A percentile compares a stretch with the other conserved stretches of the same genome.
Conservation (phyloP, 2,797 vertebrate species). For the Halcyon chelicuti region DNA sequence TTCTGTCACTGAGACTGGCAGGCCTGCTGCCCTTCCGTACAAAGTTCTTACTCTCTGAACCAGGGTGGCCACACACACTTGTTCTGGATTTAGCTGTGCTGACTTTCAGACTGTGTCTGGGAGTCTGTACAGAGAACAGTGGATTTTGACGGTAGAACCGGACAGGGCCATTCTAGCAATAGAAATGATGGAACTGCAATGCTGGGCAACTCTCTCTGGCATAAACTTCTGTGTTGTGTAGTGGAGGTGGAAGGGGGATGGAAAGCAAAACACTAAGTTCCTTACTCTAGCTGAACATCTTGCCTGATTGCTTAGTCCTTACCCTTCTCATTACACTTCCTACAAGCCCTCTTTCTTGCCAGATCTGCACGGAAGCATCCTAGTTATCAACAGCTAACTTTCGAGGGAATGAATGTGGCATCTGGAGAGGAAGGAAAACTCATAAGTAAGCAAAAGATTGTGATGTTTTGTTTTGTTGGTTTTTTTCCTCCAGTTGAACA, state of each 20-base stretch:
- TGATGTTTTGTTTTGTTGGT: no score
- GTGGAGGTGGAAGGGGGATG: background rate
- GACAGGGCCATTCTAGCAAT: background rate
- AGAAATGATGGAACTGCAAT: background rate
- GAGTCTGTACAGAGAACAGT: background rate
- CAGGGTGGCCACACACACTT: background rate
- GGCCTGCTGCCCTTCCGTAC: background rate
- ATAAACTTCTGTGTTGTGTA: background rate
- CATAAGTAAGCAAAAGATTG: background rate
- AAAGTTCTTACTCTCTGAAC: background rate
- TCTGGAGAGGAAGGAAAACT: background rate
- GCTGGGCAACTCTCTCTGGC: background rate
- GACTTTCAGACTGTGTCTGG: background rate
- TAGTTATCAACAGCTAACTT: background rate
- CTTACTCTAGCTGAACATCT: background rate
- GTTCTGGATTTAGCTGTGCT: background rate
- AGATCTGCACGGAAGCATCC: background rate
- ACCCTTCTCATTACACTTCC: background rate
- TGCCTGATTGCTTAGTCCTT: background rate
- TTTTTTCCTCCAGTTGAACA: slow-evolving; percentile 81
- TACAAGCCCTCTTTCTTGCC: background rate
- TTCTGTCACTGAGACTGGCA: background rate
- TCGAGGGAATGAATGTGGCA: background rate
- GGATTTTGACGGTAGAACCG: background rate
- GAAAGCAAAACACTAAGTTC: background rate